phyloP scores from a whole-genome alignment of 2,888 invertebrate genomes.

The Aspidapion aeneum region DNA sequence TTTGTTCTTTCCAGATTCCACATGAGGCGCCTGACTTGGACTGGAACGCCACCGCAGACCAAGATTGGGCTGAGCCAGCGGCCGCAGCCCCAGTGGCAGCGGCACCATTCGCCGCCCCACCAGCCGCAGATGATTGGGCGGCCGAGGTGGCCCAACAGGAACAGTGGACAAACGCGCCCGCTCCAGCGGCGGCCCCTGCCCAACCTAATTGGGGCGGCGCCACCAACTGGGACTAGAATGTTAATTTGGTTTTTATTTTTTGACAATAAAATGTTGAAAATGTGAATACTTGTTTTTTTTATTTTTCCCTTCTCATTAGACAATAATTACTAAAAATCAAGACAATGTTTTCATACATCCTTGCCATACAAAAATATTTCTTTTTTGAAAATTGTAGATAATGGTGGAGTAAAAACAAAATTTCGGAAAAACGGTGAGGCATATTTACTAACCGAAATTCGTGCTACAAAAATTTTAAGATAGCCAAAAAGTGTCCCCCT shows the following conservation, averaged over 20 bases:
- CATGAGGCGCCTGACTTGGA: conserved; percentile 50
- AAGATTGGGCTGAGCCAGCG: conserved; percentile 49
- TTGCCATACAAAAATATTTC: too few relatives aligned
- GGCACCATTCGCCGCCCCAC: conserved; percentile 40
- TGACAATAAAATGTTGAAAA: not conserved
- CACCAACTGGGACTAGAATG: conserved; percentile 52
- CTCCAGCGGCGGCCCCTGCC: conserved; percentile 44
- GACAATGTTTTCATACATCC: too few relatives aligned
- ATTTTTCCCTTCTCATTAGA: not conserved
- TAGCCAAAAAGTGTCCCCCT: too few relatives aligned
- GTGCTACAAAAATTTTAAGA: too few relatives aligned
- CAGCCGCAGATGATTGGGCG: conserved; percentile 42
- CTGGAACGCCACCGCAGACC: conserved; percentile 55
- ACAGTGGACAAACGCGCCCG: conserved; percentile 25
- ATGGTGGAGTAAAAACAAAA: too few relatives aligned
- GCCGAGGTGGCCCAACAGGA: conserved; percentile 32
- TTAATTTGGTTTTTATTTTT: not conserved
- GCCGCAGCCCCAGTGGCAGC: conserved; percentile 39
- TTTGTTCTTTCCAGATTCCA: conserved; percentile 25
- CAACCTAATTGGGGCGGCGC: conserved; percentile 61
- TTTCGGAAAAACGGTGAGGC: too few relatives aligned
- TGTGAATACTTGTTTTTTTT: not conserved
- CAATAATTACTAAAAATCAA: too few relatives aligned
- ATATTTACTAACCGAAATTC: too few relatives aligned
- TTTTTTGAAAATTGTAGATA: too few relatives aligned